These are phyloP conservation scores for Pelmatolapia mariae DNA, from an alignment of 2,113 vertebrate genomes.

Conservation along the genomic window DNA sequence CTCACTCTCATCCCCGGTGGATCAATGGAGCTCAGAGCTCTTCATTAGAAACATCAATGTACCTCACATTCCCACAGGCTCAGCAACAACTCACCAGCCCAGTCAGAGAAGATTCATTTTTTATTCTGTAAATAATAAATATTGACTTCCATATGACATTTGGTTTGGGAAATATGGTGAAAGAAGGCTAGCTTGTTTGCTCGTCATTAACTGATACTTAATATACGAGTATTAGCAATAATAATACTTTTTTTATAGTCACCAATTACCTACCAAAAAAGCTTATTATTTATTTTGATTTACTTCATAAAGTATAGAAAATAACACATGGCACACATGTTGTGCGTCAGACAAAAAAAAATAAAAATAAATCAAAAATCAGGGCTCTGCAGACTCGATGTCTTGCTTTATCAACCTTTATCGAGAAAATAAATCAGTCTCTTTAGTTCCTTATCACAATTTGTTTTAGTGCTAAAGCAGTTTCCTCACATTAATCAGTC, in stretches of 20 bases:
- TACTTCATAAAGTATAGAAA: neutral
- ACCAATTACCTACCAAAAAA: neutral
- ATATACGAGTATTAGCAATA: neutral
- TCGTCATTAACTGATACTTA: neutral
- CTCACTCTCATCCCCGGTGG: constrained; percentile 59
- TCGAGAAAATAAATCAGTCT: neutral
- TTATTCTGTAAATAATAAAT: constrained; percentile 4
- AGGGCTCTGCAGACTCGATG: neutral
- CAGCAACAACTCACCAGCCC: constrained; percentile 29
- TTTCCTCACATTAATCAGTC: neutral
- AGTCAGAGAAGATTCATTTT: constrained; percentile 2
- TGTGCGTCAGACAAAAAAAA: neutral
- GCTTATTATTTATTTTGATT: neutral
- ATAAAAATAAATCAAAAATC: neutral
- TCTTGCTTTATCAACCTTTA: neutral
- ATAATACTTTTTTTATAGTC: rapidly evolving
- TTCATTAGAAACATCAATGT: constrained; percentile 70
- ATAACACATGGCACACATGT: rapidly evolving
- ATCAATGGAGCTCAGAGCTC: constrained; percentile 67
- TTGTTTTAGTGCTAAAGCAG: neutral
- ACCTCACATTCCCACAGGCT: constrained; percentile 57
- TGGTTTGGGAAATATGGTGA: neutral
- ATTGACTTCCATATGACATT: neutral
- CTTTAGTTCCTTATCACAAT: neutral
- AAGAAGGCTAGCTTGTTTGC: neutral